These are phyloP conservation scores for Phymatocera aterrima DNA, from an alignment of 2,888 invertebrate genomes.

Conservation along the genomic window DNA sequence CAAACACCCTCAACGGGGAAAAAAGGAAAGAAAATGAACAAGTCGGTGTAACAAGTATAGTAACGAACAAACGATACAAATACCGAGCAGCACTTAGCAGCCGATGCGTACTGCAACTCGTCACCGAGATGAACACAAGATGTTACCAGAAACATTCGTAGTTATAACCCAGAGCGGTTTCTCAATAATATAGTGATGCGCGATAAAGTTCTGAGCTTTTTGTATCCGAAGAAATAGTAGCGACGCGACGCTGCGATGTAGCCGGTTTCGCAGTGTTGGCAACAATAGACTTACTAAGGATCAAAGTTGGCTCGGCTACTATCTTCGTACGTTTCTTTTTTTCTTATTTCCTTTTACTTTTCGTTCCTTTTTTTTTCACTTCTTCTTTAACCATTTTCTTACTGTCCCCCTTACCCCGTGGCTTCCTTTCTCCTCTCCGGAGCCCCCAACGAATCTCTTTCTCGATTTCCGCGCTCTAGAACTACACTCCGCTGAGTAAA, in stretches of 20 bases:
- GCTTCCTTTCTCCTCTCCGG: not conserved
- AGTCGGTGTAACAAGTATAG: no score
- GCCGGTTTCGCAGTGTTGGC: not conserved
- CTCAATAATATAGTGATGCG: no score
- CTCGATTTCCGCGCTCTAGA: not conserved
- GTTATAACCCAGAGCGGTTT: no score
- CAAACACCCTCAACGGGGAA: no score
- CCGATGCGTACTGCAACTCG: no score
- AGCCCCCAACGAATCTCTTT: not conserved
- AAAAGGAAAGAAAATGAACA: no score
- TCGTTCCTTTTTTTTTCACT: not conserved
- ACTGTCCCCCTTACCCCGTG: no score
- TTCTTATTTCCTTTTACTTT: not conserved
- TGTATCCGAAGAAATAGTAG: not conserved
- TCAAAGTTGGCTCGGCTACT: conserved; percentile 29
- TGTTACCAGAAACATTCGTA: no score
- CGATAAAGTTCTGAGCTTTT: not conserved
- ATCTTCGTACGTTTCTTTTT: not conserved
- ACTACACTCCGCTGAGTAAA: conserved; percentile 7
- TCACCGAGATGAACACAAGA: no score
- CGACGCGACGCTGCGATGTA: not conserved
- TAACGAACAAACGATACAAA: no score
- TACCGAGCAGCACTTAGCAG: no score
- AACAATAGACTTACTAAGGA: conserved; percentile 36
- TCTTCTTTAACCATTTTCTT: not conserved